Conservation (phyloP, 2,113 vertebrate species). For the Elanoides forficatus region DNA sequence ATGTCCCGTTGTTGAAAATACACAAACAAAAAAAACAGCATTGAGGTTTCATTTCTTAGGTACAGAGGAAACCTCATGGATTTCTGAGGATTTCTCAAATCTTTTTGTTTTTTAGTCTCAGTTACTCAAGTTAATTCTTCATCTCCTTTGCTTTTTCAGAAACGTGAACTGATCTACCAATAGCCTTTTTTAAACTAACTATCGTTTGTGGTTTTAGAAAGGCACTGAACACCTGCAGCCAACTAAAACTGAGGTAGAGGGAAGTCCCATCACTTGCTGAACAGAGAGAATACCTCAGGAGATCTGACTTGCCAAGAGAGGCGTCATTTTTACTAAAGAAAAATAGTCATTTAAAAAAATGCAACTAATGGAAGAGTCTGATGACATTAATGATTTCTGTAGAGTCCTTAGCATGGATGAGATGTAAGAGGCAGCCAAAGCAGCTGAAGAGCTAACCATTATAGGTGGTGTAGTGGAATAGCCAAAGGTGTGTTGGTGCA, state of each 20-base stretch:
- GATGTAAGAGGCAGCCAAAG: background rate
- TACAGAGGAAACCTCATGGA: background rate
- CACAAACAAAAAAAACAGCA: fast-evolving
- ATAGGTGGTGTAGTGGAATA: background rate
- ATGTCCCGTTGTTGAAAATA: fast-evolving
- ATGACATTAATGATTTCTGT: background rate
- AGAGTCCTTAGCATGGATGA: background rate
- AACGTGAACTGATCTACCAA: background rate
- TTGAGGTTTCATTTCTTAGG: background rate
- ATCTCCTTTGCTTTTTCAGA: background rate
- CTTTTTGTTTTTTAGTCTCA: background rate
- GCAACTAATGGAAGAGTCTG: background rate
- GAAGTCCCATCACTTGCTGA: background rate
- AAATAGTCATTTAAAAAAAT: background rate
- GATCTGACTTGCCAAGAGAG: background rate
- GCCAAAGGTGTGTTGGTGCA: background rate
- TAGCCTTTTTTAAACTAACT: background rate
- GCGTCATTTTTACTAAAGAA: fast-evolving
- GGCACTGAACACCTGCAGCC: background rate
- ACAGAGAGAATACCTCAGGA: fast-evolving
- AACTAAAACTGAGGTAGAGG: background rate
- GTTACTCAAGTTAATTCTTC: background rate
- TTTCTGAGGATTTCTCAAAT: background rate
- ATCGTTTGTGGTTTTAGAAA: background rate
- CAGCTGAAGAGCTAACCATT: background rate